Evolutionary conservation across 2,888 invertebrate species (phyloP), one percentile per base, ranked within the genome.

Genomic region (Lasioglossum zephyrum): DNA sequence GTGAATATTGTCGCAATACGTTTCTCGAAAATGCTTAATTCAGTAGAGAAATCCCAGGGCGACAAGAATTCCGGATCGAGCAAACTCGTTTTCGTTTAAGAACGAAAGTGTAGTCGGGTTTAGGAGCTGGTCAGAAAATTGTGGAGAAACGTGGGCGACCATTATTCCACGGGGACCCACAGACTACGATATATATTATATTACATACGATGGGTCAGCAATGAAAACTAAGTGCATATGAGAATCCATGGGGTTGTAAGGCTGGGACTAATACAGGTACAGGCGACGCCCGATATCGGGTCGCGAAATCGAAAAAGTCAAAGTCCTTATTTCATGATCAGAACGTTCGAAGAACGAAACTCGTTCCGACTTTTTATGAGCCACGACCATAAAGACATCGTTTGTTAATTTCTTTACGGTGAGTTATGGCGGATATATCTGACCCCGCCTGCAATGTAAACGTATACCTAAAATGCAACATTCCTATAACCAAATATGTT

Each of bases 211-310:
- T 92, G 92, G 93, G 92, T 92, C 93, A 90, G 94, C 95, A 95
- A 95, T 95, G 95, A 95, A 95, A 95, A 95, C 93, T 95, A 94
- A 95, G 94, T 94, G 94, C 94, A 94, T 95, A 95, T 95, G 94
- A 95, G 94, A 94, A 94, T 94, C 93, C 94, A 95, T 93, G 93
- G 93, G 93, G 93, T 94, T 86, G 76, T 81, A 81, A 84, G 84
- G 63, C 79, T 49, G 77, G 79, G 79, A 75, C 70, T 77, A 79
- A 80, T 53, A 47, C 82, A 78, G 81, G 81, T 79, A 83, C 73
- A 81, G 57, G 63, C 39, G 49, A 66, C 36, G 49, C 44, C 66
- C 83, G 84, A 81, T 86, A 84, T 86, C 72, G 60, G 75, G 69
- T 60, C 79, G 80, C 81, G 77, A 86, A 91, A 91, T 89, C 84